phyloP scores from a whole-genome alignment of 1,140 invertebrate genomes.

The Pseudachorutes palmiensis region DNA sequence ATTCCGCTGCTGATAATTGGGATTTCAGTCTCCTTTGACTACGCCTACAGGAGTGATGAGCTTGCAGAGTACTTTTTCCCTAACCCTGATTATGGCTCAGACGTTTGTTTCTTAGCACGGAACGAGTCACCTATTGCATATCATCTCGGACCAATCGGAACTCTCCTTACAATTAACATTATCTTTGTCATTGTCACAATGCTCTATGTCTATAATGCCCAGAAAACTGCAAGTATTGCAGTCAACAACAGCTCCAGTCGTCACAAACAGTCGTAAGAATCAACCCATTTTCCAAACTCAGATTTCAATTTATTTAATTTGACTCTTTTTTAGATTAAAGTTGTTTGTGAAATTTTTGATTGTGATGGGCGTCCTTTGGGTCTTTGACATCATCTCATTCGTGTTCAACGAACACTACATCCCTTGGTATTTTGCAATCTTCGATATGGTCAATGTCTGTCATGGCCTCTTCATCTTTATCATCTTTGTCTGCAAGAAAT shows the following conservation, averaged over 20 bases:
- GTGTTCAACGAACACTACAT: background rate
- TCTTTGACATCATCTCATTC: constrained; percentile 27
- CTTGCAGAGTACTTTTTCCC: constrained; percentile 11
- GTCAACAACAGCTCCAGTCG: constrained; percentile 2
- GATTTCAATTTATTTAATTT: background rate
- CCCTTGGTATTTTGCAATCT: constrained; percentile 29
- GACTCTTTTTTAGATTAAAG: constrained; percentile 11
- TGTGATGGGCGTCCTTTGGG: constrained; percentile 29
- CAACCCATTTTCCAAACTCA: constrained; percentile 8
- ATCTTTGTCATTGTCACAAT: constrained; percentile 39
- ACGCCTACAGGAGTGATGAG: background rate
- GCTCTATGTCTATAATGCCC: constrained; percentile 10
- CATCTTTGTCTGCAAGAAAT: constrained; percentile 33
- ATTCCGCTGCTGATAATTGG: constrained; percentile 6
- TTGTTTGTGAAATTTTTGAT: constrained; percentile 28
- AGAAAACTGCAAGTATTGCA: constrained; percentile 20
- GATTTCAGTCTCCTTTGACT: background rate
- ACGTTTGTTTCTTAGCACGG: constrained; percentile 15
- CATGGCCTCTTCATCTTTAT: constrained; percentile 30
- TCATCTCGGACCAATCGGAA: constrained; percentile 39
- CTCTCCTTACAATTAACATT: constrained; percentile 41
- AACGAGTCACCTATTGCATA: constrained; percentile 26
- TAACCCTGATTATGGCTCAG: constrained; percentile 16
- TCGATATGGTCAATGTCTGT: constrained; percentile 29
- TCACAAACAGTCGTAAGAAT: constrained; percentile 11